These are phyloP conservation scores for Euclidia mi DNA, from an alignment of 2,888 invertebrate genomes.

Conservation along the genomic window DNA sequence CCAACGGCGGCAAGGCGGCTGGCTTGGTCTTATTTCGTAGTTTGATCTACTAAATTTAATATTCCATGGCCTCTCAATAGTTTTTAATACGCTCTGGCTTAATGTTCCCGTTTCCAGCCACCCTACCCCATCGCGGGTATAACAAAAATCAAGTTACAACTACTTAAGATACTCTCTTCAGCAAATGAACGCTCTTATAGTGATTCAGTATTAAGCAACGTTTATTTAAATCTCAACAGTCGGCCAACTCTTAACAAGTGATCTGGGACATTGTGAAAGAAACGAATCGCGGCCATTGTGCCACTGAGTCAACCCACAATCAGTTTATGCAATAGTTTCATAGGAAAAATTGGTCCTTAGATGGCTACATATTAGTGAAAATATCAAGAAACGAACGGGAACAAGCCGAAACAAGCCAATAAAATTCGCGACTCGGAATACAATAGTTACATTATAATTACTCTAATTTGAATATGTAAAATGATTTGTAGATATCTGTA, in stretches of 20 bases:
- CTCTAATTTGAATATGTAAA: constrained; percentile 67
- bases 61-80: too few species aligned
- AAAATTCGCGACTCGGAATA: constrained; percentile 26
- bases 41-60: too few species aligned
- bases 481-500: constrained; percentile 67
- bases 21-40: background rate
- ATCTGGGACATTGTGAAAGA: constrained; percentile 9
- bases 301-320: constrained; percentile 16
- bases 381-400: constrained; percentile 37
- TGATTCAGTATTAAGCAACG: constrained; percentile 12
- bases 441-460: constrained; percentile 46
- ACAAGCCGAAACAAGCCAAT: constrained; percentile 50
- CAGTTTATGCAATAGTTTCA: constrained; percentile 38
- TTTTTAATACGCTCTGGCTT: background rate
- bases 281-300: constrained; percentile 6
- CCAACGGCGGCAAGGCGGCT: constrained; percentile 17
- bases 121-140: constrained; percentile 24
- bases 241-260: constrained; percentile 8
- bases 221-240: constrained; percentile 4
- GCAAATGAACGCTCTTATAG: constrained; percentile 28
- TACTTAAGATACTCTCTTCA: constrained; percentile 33
- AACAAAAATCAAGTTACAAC: constrained; percentile 36
- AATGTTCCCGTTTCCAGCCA: constrained; percentile 1
- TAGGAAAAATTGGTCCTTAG: constrained; percentile 59
- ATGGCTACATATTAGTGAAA: constrained; percentile 47